Evolutionary conservation across 2,888 invertebrate species (phyloP).

Genomic region (Allacma fusca): DNA sequence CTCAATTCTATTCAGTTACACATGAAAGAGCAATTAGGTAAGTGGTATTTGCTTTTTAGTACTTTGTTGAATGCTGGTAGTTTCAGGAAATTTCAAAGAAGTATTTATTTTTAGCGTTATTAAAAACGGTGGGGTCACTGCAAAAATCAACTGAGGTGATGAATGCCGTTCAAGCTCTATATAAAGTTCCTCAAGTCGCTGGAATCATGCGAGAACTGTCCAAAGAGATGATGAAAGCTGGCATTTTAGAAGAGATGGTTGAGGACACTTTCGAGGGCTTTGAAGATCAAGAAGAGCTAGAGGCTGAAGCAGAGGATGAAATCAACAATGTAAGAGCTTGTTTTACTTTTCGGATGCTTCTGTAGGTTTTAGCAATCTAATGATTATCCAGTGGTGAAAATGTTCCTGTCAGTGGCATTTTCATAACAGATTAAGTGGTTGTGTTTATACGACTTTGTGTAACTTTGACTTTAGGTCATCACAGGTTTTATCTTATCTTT

Average conservation of each 20-base stretch:
- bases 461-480: too few relatives aligned
- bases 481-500: too few relatives aligned
- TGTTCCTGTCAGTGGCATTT: too few relatives aligned
- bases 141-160: constrained; percentile 78
- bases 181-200: constrained; percentile 91
- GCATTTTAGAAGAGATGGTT: constrained; percentile 98
- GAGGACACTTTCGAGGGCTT: constrained; percentile 94
- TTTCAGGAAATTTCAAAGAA: too few relatives aligned
- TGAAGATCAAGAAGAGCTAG: constrained; percentile 92
- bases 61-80: neutral
- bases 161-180: constrained; percentile 94
- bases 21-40: constrained; percentile 97
- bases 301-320: constrained; percentile 93
- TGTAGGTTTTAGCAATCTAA: neutral
- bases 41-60: constrained; percentile 57
- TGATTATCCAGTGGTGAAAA: too few relatives aligned
- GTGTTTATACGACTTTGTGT: too few relatives aligned
- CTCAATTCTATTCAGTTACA: constrained; percentile 94
- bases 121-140: constrained; percentile 86
- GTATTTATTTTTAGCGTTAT: constrained; percentile 83
- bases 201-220: constrained; percentile 97
- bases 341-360: neutral
- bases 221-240: constrained; percentile 98
- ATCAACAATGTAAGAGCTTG: constrained; percentile 79
- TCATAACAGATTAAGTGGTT: too few relatives aligned